Base-by-base conservation (phyloP, 2,888 invertebrate genomes). In the Drosophila helvetica region DNA sequence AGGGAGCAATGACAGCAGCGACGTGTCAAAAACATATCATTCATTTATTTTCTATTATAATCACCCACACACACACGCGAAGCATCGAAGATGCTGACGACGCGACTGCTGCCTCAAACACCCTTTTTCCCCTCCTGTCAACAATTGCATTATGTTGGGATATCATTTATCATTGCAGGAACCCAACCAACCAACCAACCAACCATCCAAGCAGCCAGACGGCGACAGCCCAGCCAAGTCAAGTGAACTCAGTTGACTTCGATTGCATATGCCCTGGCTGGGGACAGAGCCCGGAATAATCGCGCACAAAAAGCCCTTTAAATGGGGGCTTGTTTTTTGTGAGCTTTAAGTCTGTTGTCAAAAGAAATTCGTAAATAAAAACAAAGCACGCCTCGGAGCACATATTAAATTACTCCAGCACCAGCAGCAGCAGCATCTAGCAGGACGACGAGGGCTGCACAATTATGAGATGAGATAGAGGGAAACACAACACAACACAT, bases 41-140 rank as follows among this genome's bases (percentile, higher is more conserved):
- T 86, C 86, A 86, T 86, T 77, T 86, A 88, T 88, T 86, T 88
- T 86, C 84, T 88, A 82, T 88, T 82, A 86, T 81, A 83, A 77
- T 76, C 76, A 64, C 71, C 57, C 66, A 65, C 42, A 62, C 52
- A 58, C 47, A 58, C 53, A 64, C 4, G 22, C 47, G 53, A 45
- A 18, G 30, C 60, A 52, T 30, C 67, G 53, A 45, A 64, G 57
- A 66, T 58, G 74, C 74, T 74, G 74, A 61, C 61, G 62, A 57
- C 48, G 72, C 58, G 27, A 42, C 18, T 22, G 58, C 45, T 15
- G 25, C 54, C 22, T n/a, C 9, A 5, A 2, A 30, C 60, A 54
- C 61, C 42, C 51, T 46, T 53, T 48, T 71, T 52, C 55, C 69
- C 62, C 72, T 86, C 74, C 15, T 38, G 38, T 38, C 38, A 38